phyloP scores from a whole-genome alignment of 1,140 invertebrate species.

The Apis laboriosa region DNA sequence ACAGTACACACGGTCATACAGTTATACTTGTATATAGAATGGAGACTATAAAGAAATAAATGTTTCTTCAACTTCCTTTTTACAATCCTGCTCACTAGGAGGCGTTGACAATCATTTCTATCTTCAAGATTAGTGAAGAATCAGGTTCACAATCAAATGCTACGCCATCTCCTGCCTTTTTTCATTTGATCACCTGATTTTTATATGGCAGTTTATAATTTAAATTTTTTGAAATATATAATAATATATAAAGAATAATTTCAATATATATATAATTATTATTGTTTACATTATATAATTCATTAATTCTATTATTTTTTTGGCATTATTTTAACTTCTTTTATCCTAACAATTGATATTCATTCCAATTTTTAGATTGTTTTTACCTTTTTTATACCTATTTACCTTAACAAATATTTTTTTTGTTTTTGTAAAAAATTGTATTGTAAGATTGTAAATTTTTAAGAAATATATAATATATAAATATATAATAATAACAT shows the following conservation, averaged over 20 bases:
- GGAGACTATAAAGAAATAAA: neutral
- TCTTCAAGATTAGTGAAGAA: neutral
- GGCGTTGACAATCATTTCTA: slow-evolving; percentile 4
- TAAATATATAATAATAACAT: too few species aligned
- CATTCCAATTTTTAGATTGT: slow-evolving; percentile 20
- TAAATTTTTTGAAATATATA: too few species aligned
- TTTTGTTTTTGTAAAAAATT: slow-evolving; percentile 30
- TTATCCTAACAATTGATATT: neutral
- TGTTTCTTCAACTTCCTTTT: neutral
- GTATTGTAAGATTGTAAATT: slow-evolving; percentile 35
- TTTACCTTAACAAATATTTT: slow-evolving; percentile 23
- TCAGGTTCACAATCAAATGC: neutral
- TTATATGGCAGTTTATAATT: neutral
- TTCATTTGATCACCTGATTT: neutral
- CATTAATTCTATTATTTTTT: neutral
- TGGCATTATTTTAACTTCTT: neutral
- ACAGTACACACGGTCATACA: slow-evolving; percentile 60
- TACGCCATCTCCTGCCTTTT: neutral
- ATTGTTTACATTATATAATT: neutral
- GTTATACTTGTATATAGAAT: slow-evolving; percentile 14
- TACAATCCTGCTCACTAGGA: neutral
- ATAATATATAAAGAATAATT: too few species aligned
- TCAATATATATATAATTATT: too few species aligned
- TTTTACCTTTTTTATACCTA: slow-evolving; percentile 8
- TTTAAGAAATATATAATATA: neutral